Evolutionary conservation across 2,113 vertebrate species (phyloP).

Genomic region (Gnathonemus longibarbis): DNA sequence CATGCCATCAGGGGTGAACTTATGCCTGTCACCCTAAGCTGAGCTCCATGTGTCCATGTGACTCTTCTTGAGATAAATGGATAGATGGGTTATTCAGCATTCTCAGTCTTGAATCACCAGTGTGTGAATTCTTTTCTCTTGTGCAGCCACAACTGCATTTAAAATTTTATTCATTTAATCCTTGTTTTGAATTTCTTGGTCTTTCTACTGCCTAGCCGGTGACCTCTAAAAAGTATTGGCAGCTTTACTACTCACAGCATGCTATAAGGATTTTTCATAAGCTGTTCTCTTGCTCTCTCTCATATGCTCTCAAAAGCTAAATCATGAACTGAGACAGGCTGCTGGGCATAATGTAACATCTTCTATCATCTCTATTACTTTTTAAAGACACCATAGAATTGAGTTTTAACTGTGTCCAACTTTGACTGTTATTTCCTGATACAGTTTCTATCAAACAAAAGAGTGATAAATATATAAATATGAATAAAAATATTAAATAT

Average conservation of each 20-base stretch:
- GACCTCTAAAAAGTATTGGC: not conserved
- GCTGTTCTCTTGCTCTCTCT: not conserved
- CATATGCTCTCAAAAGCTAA: not conserved
- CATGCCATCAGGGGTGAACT: not conserved
- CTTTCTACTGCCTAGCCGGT: not conserved
- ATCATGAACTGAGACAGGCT: not conserved
- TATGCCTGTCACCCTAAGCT: not conserved
- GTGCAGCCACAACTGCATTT: not conserved
- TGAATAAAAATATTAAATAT: not conserved
- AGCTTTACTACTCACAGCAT: not conserved
- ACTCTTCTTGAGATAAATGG: not conserved
- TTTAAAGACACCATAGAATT: not conserved
- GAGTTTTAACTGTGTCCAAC: not conserved
- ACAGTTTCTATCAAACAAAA: not conserved
- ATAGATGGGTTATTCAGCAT: not conserved
- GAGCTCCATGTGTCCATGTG: not conserved
- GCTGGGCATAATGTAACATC: not conserved
- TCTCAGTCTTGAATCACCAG: not conserved
- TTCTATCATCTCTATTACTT: not conserved
- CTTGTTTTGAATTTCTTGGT: not conserved
- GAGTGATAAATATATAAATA: not conserved
- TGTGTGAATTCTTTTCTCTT: not conserved
- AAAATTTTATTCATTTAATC: not conserved
- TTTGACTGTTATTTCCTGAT: not conserved
- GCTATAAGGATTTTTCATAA: not conserved